Percentiles rank a stretch among this genome's conserved stretches.
Conservation (phyloP, 1,140 invertebrate species). For the Hyphantria cunea region DNA sequence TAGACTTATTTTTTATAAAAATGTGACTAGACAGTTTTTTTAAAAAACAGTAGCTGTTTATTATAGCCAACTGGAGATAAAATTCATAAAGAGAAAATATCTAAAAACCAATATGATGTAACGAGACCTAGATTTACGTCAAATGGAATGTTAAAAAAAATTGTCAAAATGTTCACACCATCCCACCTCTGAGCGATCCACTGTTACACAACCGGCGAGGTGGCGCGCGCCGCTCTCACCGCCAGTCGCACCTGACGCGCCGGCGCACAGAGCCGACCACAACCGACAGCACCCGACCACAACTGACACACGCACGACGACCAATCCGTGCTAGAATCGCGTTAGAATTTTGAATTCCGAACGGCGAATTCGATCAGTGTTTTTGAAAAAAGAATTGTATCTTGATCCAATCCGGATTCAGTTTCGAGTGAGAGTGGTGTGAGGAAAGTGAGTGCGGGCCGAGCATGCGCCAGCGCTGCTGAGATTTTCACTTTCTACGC, state of each 20-base stretch:
- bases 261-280: slow-evolving; percentile 38
- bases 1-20: too few species aligned
- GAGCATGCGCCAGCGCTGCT: slow-evolving; percentile 55
- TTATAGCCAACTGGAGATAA: neutral
- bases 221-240: slow-evolving; percentile 38
- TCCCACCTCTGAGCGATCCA: slow-evolving; percentile 23
- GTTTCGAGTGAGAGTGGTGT: slow-evolving; percentile 49
- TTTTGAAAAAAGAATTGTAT: slow-evolving; percentile 6
- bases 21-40: neutral
- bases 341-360: slow-evolving; percentile 33
- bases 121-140: slow-evolving; percentile 27
- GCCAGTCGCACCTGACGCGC: slow-evolving; percentile 59
- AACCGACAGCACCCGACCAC: slow-evolving; percentile 33
- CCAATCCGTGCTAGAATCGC: slow-evolving; percentile 20
- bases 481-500: slow-evolving; percentile 64
- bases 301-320: slow-evolving; percentile 18
- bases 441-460: slow-evolving; percentile 49
- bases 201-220: slow-evolving; percentile 44
- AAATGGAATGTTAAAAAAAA: slow-evolving; percentile 30
- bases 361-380: slow-evolving; percentile 32
- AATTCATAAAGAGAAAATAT: slow-evolving; percentile 21
- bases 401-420: slow-evolving; percentile 7
- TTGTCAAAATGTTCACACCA: slow-evolving; percentile 31
- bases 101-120: slow-evolving; percentile 26
- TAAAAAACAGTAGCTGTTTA: too few species aligned